Evolutionary conservation across 2,113 vertebrate species (phyloP).

Genomic region (Sprattus sprattus): DNA sequence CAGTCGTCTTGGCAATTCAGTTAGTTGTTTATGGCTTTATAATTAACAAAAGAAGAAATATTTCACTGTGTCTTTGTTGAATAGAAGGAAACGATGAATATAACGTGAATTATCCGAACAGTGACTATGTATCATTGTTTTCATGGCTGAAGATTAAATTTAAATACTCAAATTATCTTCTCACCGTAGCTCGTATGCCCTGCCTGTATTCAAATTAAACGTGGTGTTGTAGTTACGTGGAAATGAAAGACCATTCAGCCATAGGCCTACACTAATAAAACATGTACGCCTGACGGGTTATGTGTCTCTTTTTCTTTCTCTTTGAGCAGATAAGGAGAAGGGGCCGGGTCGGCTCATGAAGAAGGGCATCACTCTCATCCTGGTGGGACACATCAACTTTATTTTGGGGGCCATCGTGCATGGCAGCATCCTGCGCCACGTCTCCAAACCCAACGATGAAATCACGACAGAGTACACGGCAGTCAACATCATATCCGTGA

Average conservation of each 20-base stretch:
- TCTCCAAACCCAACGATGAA: slow-evolving; percentile 75
- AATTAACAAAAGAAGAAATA: neutral
- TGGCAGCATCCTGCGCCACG: slow-evolving; percentile 84
- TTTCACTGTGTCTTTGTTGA: no score
- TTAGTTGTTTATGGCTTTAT: neutral
- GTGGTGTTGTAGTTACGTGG: no score
- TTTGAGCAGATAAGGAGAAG: slow-evolving; percentile 69
- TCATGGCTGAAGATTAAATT: no score
- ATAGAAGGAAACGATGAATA: no score
- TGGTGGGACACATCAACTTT: slow-evolving; percentile 86
- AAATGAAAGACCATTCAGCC: no score
- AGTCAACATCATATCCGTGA: slow-evolving; percentile 85
- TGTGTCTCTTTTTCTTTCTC: slow-evolving; percentile 18
- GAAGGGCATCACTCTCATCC: slow-evolving; percentile 79
- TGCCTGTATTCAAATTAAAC: no score
- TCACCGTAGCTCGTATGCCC: no score
- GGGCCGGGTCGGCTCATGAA: slow-evolving; percentile 80
- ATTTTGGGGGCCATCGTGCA: slow-evolving; percentile 88
- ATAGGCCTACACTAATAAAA: neutral
- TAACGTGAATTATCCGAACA: no score
- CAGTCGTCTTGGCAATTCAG: no score
- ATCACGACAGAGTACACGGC: slow-evolving; percentile 79
- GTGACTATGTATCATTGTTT: no score
- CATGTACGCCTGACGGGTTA: neutral
- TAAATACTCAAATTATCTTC: no score